Evolutionary conservation across 2,797 vertebrate genomes (phyloP), one percentile per base, ranked within the genome.

Genomic region (Sarcophilus harrisii): DNA sequence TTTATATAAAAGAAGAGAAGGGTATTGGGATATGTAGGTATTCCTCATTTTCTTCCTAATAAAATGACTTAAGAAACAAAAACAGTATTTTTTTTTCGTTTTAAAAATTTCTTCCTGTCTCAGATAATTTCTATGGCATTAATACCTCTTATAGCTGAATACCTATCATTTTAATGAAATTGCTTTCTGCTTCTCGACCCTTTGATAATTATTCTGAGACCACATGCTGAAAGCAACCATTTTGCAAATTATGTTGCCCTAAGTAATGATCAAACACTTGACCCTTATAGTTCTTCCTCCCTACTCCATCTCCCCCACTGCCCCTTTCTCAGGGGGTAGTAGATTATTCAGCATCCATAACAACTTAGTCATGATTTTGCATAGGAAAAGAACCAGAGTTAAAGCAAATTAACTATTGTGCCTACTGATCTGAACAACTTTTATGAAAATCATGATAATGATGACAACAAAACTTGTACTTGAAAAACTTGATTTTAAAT

Each of bases 181-280:
- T 49, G 8, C 21, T 92, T 94, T 66, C 3, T 57, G 5, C 38
- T 66, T 55, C 27, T 94, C 55, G 32, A 4, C 3, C 60, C 5
- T 93, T 92, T 57, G 16, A 58, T 38, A 89, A 93, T 91, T 94
- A 58, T 91, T 96, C 5, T 91, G n/a, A 91, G 58, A 38, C 58
- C 54, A 81, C 32, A 90, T 38, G n/a, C 49, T 92, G 57, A 92
- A 93, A 95, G 11, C n/a, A 90, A 16, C 59, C 29, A 24, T 4
- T 55, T 32, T 90, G 21, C 12, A 90, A n/a, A 66, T 92, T 66
- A n/a, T 66, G 12, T 94, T 94, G 91, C 30, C 16, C 18, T 54
- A 18, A 27, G 0, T n/a, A 95, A 91, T 55, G 32, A 94, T 89
- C 8, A 54, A 58, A 93, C 60, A 58, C 87, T 54, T 73, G 9